Evolutionary conservation across 1,140 invertebrate species (phyloP), one percentile per base, ranked within the genome.

Genomic region (Drosophila serrata): DNA sequence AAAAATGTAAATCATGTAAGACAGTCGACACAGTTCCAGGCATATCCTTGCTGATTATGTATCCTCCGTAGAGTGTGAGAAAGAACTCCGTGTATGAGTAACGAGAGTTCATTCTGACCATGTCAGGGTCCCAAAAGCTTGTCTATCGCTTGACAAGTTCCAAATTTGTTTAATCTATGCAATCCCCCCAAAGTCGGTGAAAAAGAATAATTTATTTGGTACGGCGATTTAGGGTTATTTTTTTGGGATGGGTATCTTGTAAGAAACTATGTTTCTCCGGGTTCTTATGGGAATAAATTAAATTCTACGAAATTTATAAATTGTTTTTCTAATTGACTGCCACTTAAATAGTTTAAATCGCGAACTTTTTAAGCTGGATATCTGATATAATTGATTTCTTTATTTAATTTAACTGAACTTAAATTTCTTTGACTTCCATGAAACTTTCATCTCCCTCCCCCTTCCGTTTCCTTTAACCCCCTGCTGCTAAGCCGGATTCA

Each of bases 1-100:
- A 82, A 88, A 82, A 82, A 81, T 82, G 73, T 88, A 88, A 88
- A 88, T 88, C 79, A 88, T 88, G 84, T 88, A 70, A 39, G 46
- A 88, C 70, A 75, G 35, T 48, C 24, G 15, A n/a, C 46, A 48
- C 9, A 42, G 40, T 39, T 45, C 58, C 39, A 35, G 43, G 45
- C 39, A 58, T 68, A 74, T 85, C 82, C 78, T 81, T 43, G 68
- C 43, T 78, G 78, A 85, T 85, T 85, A 85, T 85, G 77, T 68
- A 42, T 46, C 24, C 6, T n/a, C 19, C 19, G 11, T 4, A 37
- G 24, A n/a, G 19, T 63, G 13, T 55, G 29, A 59, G 7, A 27
- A 3, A 24, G 42, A 22, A 5, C 42, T 45, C 6, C 40, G 17
- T 43, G 11, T 45, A 13, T 22, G 12, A 45, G 17, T 5, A 22